Evolutionary conservation across 2,113 vertebrate genomes (phyloP), one percentile per base, ranked within the genome.

Genomic region (Grantiella picta): DNA sequence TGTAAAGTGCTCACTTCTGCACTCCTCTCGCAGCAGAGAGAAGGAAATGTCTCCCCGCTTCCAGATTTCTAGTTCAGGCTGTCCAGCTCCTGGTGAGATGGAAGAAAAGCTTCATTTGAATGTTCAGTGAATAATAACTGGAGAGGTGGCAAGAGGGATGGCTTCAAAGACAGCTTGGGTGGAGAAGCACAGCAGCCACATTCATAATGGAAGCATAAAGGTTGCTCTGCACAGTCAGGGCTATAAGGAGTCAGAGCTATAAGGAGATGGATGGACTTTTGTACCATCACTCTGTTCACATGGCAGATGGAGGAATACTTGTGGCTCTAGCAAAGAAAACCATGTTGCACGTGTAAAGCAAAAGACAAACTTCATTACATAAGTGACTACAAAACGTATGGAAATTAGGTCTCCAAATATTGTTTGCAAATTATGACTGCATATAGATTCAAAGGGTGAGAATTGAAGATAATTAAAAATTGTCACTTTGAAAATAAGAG

Each of bases 121-220:
- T 59, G 17, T 49, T 59, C 15, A n/a, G 23, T 38, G 42, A 54
- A 19, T 22, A 35, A 50, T 44, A 29, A 21, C 50, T 33, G 47
- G 70, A 68, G 20, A 72, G 27, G 6, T 86, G 59, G 27, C 53
- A 35, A 35, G 20, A 42, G 63, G n/a, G 27, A 12, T 72, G 77
- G 18, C 19, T 73, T 75, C 57, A 22, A 54, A 50, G 63, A 33
- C 33, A 27, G 35, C 56, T 70, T 49, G n/a, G 18, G 28, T 75
- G 69, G 36, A 36, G 61, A 59, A 64, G 35, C 42, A 25, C 28
- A 54, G 73, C 49, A 52, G 49, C 38, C 44, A 11, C 1, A 0
- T 12, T 27, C 2, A 0, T 54, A 35, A 22, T 1, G 1, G 33
- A 31, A 60, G 12, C 63, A 3, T 15, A 50, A 71, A 54, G 35